These are phyloP conservation scores for Plumapathes pennacea DNA, from an alignment of 92 coral and sea anemone genomes.

Conservation along the genomic window DNA sequence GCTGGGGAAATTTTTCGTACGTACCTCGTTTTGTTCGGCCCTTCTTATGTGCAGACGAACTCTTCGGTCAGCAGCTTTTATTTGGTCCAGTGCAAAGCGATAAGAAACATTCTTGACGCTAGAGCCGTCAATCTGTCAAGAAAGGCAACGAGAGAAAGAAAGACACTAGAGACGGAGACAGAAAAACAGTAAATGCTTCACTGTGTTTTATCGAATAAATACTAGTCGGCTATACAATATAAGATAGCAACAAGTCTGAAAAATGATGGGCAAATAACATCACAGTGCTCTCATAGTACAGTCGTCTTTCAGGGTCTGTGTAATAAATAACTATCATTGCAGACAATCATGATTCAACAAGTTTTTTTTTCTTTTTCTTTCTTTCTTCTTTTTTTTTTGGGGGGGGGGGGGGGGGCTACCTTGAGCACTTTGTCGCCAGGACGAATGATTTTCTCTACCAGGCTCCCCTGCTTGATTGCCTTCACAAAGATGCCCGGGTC, in stretches of 20 bases:
- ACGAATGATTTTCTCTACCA: slow-evolving; percentile 47
- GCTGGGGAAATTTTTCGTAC: background rate
- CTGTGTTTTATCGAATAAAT: too few species aligned
- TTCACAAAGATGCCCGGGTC: slow-evolving; percentile 84
- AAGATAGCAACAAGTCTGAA: too few species aligned
- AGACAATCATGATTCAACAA: too few species aligned
- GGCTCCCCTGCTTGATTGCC: slow-evolving; percentile 65
- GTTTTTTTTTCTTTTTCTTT: too few species aligned
- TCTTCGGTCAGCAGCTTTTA: slow-evolving; percentile 62
- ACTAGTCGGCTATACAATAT: too few species aligned
- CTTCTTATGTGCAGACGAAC: slow-evolving; percentile 62
- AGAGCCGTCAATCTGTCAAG: slow-evolving; percentile 58
- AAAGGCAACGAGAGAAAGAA: background rate
- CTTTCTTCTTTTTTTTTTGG: too few species aligned
- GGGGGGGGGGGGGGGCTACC: too few species aligned
- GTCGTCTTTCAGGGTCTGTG: too few species aligned
- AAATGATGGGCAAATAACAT: too few species aligned
- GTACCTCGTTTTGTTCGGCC: slow-evolving; percentile 19
- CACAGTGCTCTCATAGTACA: too few species aligned
- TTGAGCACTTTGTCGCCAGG: slow-evolving; percentile 84
- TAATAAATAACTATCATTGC: too few species aligned
- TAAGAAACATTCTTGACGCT: slow-evolving; percentile 54
- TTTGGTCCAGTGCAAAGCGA: slow-evolving; percentile 51
- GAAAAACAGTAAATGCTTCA: too few species aligned
- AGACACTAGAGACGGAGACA: background rate